Base-by-base conservation (phyloP, 2,113 vertebrate genomes). In the Bufo gargarizans region DNA sequence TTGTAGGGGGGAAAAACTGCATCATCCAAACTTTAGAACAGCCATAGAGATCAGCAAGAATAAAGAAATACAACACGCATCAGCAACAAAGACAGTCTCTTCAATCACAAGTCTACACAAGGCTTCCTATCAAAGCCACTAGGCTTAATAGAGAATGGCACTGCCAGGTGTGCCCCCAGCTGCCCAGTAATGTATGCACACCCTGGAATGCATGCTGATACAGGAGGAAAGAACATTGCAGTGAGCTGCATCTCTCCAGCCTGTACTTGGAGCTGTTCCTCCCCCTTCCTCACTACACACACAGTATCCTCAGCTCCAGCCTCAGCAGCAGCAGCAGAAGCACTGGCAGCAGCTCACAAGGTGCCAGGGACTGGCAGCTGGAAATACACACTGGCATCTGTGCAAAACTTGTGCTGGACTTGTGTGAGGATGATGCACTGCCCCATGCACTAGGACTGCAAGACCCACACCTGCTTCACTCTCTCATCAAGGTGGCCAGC, bases 251-350 rank as follows among this genome's bases (percentile, higher is more conserved):
- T 67, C 72, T 72, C 67, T 56, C 81, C 80, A n/a, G 77, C 56
- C 78, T 82, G 87, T 8, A 84, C 87, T 84, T 69, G 59, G 11
- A 43, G 49, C 74, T 55, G 10, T 8, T 65, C 82, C 72, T 86
- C 50, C 79, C 63, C 88, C 77, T 58, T 90, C 91, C 76, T 74
- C 80, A 77, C 58, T 74, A n/a, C 86, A 49, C 53, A 59, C 87
- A 82, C 71, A 58, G 58, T 50, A 7, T 9, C 56, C 50, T 56
- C 78, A 81, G 3, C 77, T 49, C 5, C n/a, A 69, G 49, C 78
- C 49, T 4, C 55, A 82, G 20, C 69, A 82, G 0, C 55, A 50
- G 47, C 69, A 82, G 4, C 55, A 47, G 12, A 22, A 81, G 17
- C 65, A 82, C 0, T 33, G n/a, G 77, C 33, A 50, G 17, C n/a